phyloP scores from a whole-genome alignment of 2,888 invertebrate species.

The Erebia epiphron region DNA sequence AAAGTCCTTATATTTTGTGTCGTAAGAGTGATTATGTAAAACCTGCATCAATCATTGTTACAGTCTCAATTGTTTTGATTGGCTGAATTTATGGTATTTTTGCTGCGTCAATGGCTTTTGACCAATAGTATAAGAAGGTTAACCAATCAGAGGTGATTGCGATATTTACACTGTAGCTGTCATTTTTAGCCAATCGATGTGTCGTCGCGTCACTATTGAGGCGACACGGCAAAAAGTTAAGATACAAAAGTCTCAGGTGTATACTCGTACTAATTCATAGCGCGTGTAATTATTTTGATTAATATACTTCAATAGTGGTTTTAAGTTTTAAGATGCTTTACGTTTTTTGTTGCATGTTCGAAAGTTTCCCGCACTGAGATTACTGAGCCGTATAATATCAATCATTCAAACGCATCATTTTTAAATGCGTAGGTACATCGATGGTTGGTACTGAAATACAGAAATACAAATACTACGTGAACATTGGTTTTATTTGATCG shows the following conservation, averaged over 20 bases:
- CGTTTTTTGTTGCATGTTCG: conserved; percentile 14
- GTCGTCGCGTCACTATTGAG: too few species aligned
- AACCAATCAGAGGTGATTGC: too few species aligned
- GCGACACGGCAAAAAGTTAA: too few species aligned
- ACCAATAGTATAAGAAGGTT: too few species aligned
- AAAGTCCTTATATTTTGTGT: too few species aligned
- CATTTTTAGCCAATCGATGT: too few species aligned
- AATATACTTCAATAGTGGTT: conserved; percentile 24
- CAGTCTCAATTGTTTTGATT: too few species aligned
- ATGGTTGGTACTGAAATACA: background rate
- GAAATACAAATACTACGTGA: background rate
- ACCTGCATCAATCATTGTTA: too few species aligned
- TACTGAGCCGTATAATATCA: background rate
- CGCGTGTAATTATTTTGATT: conserved; percentile 36
- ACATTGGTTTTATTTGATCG: background rate
- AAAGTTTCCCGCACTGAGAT: conserved; percentile 7
- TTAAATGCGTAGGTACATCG: background rate
- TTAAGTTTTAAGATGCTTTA: conserved; percentile 18
- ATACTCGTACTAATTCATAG: conserved; percentile 66
- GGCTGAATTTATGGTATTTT: too few species aligned
- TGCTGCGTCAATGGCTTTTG: too few species aligned
- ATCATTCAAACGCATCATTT: conserved; percentile 15
- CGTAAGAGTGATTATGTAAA: too few species aligned
- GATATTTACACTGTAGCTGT: too few species aligned
- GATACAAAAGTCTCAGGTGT: conserved; percentile 51